A percentile compares a stretch with the other conserved stretches of the same genome.
phyloP scores from a whole-genome alignment of 1,140 invertebrate species.

The Copidosoma floridanum region DNA sequence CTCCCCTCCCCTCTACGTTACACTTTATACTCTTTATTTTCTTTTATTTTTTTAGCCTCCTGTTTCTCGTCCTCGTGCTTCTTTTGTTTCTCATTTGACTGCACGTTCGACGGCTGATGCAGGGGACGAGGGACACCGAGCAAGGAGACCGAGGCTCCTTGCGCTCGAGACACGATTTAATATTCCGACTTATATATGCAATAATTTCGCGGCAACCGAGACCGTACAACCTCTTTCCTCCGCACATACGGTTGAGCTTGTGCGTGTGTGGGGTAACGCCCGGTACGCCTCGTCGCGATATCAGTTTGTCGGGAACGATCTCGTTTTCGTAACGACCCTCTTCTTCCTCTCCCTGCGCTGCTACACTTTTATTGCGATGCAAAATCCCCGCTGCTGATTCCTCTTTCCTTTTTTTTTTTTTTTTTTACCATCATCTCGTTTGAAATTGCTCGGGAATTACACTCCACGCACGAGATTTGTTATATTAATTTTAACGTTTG shows the following conservation, averaged over 20 bases:
- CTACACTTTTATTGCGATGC: too few species aligned
- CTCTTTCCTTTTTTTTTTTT: too few species aligned
- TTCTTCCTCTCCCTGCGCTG: too few species aligned
- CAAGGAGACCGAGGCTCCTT: slow-evolving; percentile 46
- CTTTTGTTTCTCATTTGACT: not conserved
- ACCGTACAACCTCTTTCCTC: slow-evolving; percentile 43
- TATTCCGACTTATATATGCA: slow-evolving; percentile 57
- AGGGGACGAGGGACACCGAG: too few species aligned
- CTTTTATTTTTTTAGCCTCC: not conserved
- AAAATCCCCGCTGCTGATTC: too few species aligned
- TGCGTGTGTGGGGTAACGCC: too few species aligned
- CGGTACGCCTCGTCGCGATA: not conserved
- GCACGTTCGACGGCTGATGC: slow-evolving; percentile 20
- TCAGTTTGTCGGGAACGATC: slow-evolving; percentile 21
- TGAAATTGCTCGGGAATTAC: too few species aligned
- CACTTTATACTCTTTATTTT: slow-evolving; percentile 13
- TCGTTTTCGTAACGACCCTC: slow-evolving; percentile 13
- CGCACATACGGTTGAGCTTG: too few species aligned
- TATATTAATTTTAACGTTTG: too few species aligned
- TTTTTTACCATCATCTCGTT: too few species aligned
- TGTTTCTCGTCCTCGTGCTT: not conserved
- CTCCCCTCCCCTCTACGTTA: not conserved
- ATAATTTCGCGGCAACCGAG: slow-evolving; percentile 54
- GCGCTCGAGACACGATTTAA: slow-evolving; percentile 52
- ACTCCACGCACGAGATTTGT: too few species aligned